Conservation (phyloP, 2,797 vertebrate species). For the Rhinoraja longicauda region DNA sequence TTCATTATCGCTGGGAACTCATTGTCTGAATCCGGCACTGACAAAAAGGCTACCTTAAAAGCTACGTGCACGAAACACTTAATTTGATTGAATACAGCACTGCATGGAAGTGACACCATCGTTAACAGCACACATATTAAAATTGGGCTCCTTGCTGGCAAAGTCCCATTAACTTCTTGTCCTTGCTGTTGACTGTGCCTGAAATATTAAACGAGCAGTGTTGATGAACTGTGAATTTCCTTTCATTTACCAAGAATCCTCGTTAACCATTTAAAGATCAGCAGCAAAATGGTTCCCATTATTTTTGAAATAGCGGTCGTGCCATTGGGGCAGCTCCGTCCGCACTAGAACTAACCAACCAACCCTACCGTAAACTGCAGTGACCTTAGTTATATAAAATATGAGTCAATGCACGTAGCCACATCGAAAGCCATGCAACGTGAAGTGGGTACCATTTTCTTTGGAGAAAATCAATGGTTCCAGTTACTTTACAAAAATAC, state of each 20-base stretch:
- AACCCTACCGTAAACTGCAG: background rate
- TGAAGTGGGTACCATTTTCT: background rate
- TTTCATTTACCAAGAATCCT: background rate
- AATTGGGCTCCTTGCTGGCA: background rate
- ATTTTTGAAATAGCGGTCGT: background rate
- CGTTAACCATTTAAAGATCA: too few species aligned
- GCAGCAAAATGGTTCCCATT: background rate
- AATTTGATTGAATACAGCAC: background rate
- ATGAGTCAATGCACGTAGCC: background rate
- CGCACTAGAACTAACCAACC: background rate
- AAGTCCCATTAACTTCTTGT: background rate
- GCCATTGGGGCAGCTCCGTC: too few species aligned
- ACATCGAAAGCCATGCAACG: background rate
- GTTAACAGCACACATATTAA: background rate
- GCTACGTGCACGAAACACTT: background rate
- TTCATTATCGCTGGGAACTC: background rate
- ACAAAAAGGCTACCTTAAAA: background rate
- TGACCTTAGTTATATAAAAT: background rate
- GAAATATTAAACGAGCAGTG: conserved; percentile 12
- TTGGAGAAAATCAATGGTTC: background rate
- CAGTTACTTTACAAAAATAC: background rate
- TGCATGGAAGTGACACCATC: background rate
- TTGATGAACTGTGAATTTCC: background rate
- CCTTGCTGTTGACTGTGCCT: background rate
- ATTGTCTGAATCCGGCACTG: background rate